A percentile compares a stretch with the other conserved stretches of the same genome.
phyloP scores from a whole-genome alignment of 2,113 vertebrate genomes.

The Thunnus thynnus region DNA sequence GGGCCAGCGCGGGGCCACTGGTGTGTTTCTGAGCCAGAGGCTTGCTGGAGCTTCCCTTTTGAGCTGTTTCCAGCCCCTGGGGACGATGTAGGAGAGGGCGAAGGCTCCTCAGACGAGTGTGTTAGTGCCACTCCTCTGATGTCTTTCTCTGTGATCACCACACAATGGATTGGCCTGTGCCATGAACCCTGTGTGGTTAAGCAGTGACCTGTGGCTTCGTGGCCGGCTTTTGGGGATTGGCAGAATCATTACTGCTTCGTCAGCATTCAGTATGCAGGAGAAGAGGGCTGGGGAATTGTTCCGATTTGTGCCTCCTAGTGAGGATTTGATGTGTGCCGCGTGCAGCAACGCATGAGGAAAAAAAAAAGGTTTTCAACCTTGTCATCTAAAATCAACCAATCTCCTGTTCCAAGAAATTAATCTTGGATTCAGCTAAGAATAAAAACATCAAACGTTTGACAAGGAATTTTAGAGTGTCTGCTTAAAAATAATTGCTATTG shows the following conservation, averaged over 20 bases:
- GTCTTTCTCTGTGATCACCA: conserved; percentile 85
- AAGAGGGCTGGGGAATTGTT: conserved; percentile 55
- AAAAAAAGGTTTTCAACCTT: conserved; percentile 11
- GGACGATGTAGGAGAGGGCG: conserved; percentile 91
- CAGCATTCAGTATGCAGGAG: conserved; percentile 79
- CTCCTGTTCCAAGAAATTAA: background rate
- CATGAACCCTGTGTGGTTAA: conserved; percentile 79
- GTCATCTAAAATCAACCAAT: conserved; percentile 18
- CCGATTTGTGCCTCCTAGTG: conserved; percentile 54
- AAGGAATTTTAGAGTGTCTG: background rate
- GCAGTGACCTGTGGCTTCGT: conserved; percentile 81
- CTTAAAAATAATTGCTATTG: background rate
- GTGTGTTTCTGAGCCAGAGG: conserved; percentile 94
- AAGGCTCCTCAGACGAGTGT: conserved; percentile 91
- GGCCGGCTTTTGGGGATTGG: conserved; percentile 66
- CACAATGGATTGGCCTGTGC: conserved; percentile 84
- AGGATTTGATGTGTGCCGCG: conserved; percentile 59
- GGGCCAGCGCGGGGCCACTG: conserved; percentile 90
- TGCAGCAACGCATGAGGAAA: conserved; percentile 42
- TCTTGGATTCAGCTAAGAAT: background rate
- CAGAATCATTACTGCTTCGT: conserved; percentile 82
- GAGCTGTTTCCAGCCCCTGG: conserved; percentile 89
- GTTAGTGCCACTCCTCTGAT: conserved; percentile 95
- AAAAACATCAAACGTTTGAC: background rate
- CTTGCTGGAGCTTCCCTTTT: conserved; percentile 91